Evolutionary conservation across 2,888 invertebrate species (phyloP).

Genomic region (Epinotia brunnichana): DNA sequence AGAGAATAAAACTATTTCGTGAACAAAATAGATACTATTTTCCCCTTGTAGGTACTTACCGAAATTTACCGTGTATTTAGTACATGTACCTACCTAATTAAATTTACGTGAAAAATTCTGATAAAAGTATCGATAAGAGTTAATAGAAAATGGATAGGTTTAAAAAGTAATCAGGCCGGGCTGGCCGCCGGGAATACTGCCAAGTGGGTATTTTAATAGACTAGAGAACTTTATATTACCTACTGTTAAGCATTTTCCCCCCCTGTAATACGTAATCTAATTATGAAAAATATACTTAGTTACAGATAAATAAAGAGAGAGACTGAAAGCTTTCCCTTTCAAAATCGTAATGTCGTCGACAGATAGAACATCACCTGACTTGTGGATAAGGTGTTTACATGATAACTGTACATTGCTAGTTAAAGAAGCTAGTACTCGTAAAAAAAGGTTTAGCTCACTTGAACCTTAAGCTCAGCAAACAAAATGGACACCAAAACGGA

Average conservation of each 20-base stretch:
- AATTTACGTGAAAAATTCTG: conserved; percentile 5
- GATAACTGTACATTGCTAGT: too few relatives aligned
- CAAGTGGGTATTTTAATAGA: neutral
- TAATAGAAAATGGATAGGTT: conserved; percentile 36
- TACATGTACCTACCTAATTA: too few relatives aligned
- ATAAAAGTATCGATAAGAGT: conserved; percentile 19
- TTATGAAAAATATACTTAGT: too few relatives aligned
- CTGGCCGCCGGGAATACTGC: conserved; percentile 19
- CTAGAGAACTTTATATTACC: neutral
- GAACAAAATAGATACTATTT: too few relatives aligned
- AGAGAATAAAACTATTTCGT: neutral
- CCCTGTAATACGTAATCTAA: neutral
- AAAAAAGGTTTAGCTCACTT: neutral
- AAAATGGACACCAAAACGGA: neutral
- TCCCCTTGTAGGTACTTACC: too few relatives aligned
- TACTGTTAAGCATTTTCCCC: neutral
- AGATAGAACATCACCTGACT: too few relatives aligned
- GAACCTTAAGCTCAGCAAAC: neutral
- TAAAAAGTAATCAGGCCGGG: conserved; percentile 35
- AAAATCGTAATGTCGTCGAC: too few relatives aligned
- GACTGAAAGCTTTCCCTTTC: too few relatives aligned
- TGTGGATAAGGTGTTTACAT: too few relatives aligned
- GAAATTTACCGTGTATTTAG: neutral
- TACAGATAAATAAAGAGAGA: too few relatives aligned
- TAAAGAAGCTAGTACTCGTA: neutral